Percentiles rank a stretch among this genome's conserved stretches.
phyloP scores from a whole-genome alignment of 2,797 vertebrate species.

The Amblyraja radiata region DNA sequence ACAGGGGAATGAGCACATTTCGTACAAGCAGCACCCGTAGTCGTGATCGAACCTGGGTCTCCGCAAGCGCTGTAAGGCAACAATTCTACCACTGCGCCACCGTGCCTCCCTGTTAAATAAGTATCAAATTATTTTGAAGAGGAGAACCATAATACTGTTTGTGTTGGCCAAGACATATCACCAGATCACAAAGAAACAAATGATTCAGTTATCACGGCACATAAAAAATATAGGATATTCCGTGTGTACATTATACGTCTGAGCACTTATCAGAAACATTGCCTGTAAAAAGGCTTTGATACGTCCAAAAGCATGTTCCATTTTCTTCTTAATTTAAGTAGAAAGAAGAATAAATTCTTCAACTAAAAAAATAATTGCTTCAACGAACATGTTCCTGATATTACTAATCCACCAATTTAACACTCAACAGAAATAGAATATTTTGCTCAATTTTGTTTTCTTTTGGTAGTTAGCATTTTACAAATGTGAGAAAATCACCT shows the following conservation, averaged over 20 bases:
- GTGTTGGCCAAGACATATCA: not conserved
- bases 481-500: not conserved
- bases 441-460: not conserved
- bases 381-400: not conserved
- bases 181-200: not conserved
- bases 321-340: too few species aligned
- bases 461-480: not conserved
- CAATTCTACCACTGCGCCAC: too few species aligned
- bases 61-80: too few species aligned
- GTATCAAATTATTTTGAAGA: not conserved
- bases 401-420: not conserved
- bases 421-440: not conserved
- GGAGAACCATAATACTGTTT: not conserved
- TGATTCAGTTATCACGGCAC: not conserved
- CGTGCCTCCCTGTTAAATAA: too few species aligned
- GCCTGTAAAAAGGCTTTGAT: not conserved
- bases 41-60: too few species aligned
- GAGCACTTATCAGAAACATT: not conserved
- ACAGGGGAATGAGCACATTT: too few species aligned
- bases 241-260: not conserved
- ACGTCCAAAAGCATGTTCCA: not conserved
- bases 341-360: too few species aligned
- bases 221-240: not conserved
- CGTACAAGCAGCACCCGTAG: too few species aligned
- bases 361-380: not conserved